Percentiles rank a stretch among this genome's conserved stretches.
These are phyloP conservation scores for Pseudococcus longispinus DNA, from an alignment of 2,888 invertebrate genomes.

Conservation along the genomic window DNA sequence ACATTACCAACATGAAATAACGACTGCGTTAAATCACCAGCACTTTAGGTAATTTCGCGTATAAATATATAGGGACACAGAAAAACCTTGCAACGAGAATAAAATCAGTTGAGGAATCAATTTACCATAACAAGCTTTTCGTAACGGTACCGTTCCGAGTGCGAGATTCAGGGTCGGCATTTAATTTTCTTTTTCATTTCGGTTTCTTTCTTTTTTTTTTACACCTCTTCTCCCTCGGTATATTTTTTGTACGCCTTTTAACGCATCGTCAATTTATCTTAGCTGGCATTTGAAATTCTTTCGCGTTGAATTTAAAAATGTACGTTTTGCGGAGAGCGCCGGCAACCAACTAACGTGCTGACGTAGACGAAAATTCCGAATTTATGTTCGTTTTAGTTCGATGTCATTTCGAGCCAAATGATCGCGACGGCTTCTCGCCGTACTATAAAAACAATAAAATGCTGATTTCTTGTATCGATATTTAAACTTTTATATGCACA, in stretches of 20 bases:
- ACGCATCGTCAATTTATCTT: conserved; percentile 27
- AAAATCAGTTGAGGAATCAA: conserved; percentile 8
- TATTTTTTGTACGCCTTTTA: conserved; percentile 26
- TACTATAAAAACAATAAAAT: background rate
- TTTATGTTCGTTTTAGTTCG: conserved; percentile 7
- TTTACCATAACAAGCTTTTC: background rate
- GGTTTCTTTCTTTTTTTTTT: background rate
- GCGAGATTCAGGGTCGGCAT: background rate
- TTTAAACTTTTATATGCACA: background rate
- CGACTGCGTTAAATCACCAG: background rate
- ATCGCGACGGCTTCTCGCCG: background rate
- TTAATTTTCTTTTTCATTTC: conserved; percentile 18
- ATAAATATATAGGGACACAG: background rate
- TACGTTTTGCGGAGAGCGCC: background rate
- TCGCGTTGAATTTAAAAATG: conserved; percentile 8
- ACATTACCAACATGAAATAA: background rate
- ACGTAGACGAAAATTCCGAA: conserved; percentile 2
- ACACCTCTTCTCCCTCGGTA: background rate
- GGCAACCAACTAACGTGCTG: background rate
- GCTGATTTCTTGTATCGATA: background rate
- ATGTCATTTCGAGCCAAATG: background rate
- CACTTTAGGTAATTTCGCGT: background rate
- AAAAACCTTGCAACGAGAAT: background rate
- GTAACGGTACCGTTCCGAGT: background rate
- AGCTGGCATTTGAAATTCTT: conserved; percentile 5